Evolutionary conservation across 1,140 invertebrate genomes (phyloP), one percentile per base, ranked within the genome.

Genomic region (Heliconius melpomene): DNA sequence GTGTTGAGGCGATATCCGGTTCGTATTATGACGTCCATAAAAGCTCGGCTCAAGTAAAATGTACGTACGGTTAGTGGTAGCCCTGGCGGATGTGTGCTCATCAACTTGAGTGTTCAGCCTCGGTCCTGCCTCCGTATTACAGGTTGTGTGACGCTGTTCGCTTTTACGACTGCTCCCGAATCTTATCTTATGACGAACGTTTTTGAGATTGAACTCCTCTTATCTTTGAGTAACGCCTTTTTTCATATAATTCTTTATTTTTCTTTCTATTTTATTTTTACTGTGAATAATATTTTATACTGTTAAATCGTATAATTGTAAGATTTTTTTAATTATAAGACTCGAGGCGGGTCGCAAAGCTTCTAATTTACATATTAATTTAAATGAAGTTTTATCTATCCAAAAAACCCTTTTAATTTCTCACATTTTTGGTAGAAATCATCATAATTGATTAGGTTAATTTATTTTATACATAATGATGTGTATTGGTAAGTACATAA

Each of bases 21-120:
- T 29, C 16, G 23, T 79, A 71, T 80, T 80, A 80, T 76, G 72
- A 54, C 36, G 23, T 26, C 46, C n/a, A 76, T 80, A 72, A 80
- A 80, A 76, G 46, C 70, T 70, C 66, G 74, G 73, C 66, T 71
- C 13, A 13, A 20, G 13, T 72, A 52, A 74, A 80, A 72, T 75
- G 50, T 50, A 13, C 60, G 26, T 32, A 60, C 20, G 73, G 75
- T 72, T 77, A 78, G 73, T 75, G 82, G 79, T 79, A 82, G 72
- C 83, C 81, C 75, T 84, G 73, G 78, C 81, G 74, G 75, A 83
- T 81, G 70, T 72, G 66, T 80, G 82, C 86, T 89, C 87, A 89
- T 89, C 89, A 89, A 83, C 81, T 78, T 86, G 84, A 90, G 89
- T 89, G 87, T 81, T 83, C 75, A 57, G 70, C 32, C 36, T 78